phyloP scores from a whole-genome alignment of 1,140 invertebrate genomes.

The Semibalanus balanoides region DNA sequence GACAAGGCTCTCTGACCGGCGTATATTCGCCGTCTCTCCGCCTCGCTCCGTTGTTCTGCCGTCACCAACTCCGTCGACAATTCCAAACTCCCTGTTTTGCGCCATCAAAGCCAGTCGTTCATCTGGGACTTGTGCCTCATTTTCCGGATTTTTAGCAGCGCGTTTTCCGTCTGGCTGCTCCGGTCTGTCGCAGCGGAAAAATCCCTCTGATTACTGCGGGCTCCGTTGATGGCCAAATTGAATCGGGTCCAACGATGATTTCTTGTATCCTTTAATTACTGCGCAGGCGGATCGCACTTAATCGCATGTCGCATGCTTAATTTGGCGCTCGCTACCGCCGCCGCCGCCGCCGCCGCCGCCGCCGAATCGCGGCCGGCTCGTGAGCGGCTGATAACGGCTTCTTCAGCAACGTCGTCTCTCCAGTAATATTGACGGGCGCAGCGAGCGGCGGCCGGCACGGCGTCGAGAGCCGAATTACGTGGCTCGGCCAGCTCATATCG shows the following conservation, averaged over 20 bases:
- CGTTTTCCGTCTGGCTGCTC: neutral
- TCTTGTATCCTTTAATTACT: conserved; percentile 1
- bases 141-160: neutral
- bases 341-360: no score
- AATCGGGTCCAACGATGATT: neutral
- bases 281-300: neutral
- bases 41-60: no score
- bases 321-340: neutral
- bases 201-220: neutral
- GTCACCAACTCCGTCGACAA: neutral
- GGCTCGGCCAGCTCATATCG: neutral
- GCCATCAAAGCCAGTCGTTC: neutral
- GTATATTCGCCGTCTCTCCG: no score
- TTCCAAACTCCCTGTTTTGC: neutral
- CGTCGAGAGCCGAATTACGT: neutral
- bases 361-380: no score
- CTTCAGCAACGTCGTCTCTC: neutral
- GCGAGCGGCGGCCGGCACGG: no score
- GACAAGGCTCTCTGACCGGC: no score
- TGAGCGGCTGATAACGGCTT: no score
- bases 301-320: neutral
- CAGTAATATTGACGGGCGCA: neutral
- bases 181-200: neutral
- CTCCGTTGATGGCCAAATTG: neutral
- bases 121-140: neutral